phyloP scores from a whole-genome alignment of 1,140 invertebrate genomes.

The Listronotus bonariensis region DNA sequence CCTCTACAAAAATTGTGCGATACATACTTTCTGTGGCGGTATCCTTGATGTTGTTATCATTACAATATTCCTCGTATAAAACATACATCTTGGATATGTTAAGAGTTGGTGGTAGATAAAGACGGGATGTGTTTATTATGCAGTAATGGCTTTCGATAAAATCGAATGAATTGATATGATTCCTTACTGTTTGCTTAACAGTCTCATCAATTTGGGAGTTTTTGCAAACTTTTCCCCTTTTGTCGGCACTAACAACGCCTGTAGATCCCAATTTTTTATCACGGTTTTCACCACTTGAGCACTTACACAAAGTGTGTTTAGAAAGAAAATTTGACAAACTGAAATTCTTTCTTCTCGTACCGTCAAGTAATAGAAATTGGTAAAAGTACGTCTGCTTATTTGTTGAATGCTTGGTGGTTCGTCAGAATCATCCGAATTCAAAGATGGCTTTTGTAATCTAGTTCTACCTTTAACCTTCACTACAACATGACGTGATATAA shows the following conservation, averaged over 20 bases:
- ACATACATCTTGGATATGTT: constrained; percentile 10
- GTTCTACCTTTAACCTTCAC: constrained; percentile 5
- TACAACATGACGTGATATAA: constrained; percentile 12
- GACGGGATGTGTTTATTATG: not conserved
- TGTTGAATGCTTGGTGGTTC: too few relatives aligned
- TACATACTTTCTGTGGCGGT: constrained; percentile 19
- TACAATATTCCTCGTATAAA: constrained; percentile 14
- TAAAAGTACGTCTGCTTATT: not conserved
- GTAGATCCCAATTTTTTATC: constrained; percentile 14
- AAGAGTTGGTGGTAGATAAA: not conserved
- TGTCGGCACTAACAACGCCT: constrained; percentile 21
- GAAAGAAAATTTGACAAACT: constrained; percentile 8
- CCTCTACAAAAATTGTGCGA: constrained; percentile 3
- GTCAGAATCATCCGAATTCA: too few relatives aligned
- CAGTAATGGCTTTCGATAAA: constrained; percentile 8
- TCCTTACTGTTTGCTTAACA: constrained; percentile 12
- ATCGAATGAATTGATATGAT: constrained; percentile 21
- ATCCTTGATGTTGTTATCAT: constrained; percentile 8
- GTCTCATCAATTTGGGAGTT: constrained; percentile 20
- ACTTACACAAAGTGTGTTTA: constrained; percentile 21
- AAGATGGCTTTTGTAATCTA: not conserved
- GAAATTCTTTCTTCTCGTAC: not conserved
- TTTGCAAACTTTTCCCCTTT: constrained; percentile 20
- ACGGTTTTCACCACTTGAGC: constrained; percentile 20
- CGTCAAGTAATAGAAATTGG: constrained; percentile 1